A percentile compares a stretch with the other conserved stretches of the same genome.
phyloP scores from a whole-genome alignment of 2,113 vertebrate species.

The Pyxicephalus adspersus region DNA sequence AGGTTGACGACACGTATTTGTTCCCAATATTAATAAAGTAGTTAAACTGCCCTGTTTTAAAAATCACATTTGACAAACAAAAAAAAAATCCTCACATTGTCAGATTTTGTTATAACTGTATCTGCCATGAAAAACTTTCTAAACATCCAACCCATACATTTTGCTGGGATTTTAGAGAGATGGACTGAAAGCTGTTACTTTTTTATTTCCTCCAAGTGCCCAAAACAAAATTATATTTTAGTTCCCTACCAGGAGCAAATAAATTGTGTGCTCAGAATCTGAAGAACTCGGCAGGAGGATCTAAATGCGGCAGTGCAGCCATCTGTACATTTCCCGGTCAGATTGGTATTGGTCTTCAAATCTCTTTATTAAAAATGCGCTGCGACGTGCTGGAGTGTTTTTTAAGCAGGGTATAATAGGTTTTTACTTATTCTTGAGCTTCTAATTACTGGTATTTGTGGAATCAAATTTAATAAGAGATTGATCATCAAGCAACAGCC shows the following conservation, averaged over 20 bases:
- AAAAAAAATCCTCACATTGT: no score
- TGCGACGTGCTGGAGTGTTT: neutral
- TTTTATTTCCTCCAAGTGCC: neutral
- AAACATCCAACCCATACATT: neutral
- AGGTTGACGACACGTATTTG: no score
- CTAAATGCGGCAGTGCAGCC: conserved; percentile 17
- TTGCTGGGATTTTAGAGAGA: neutral
- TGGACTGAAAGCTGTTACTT: neutral
- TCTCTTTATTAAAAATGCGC: conserved; percentile 5
- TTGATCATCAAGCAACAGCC: neutral
- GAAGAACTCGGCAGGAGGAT: conserved; percentile 32
- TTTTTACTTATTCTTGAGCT: conserved; percentile 28
- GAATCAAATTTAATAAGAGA: neutral
- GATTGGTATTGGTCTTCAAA: neutral
- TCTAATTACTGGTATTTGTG: conserved; percentile 19
- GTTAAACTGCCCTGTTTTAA: no score
- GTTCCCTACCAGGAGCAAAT: conserved; percentile 37
- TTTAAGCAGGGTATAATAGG: conserved; percentile 5
- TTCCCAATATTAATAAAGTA: no score
- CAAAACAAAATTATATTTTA: conserved; percentile 37
- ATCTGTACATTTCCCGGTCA: conserved; percentile 31
- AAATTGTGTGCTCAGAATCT: conserved; percentile 12
- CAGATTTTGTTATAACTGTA: neutral
- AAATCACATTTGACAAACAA: no score
- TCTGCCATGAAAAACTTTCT: neutral